Percentiles rank a stretch among this genome's conserved stretches.
phyloP scores from a whole-genome alignment of 2,888 invertebrate genomes.

The Leucophenga maculata region DNA sequence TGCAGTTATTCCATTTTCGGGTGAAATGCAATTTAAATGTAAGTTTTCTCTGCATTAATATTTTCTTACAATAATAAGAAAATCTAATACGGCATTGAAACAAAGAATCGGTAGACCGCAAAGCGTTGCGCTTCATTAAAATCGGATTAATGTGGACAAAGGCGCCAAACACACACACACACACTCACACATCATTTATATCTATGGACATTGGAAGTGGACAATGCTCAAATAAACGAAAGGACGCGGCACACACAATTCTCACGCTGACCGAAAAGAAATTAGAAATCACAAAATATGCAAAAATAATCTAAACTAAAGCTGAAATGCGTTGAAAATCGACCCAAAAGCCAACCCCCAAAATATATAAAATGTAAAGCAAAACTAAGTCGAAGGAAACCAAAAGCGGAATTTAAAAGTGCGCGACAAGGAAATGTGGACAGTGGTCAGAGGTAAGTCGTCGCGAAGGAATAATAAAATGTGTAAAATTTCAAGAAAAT shows the following conservation, averaged over 20 bases:
- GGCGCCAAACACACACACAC: constrained; percentile 27
- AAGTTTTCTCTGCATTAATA: too few relatives aligned
- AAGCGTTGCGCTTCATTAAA: constrained; percentile 71
- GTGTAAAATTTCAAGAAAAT: constrained; percentile 53
- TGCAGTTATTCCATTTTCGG: too few relatives aligned
- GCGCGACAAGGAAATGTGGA: constrained; percentile 30
- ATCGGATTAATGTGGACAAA: constrained; percentile 67
- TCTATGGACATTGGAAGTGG: neutral
- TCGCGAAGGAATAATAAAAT: constrained; percentile 37
- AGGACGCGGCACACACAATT: constrained; percentile 44
- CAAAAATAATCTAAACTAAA: constrained; percentile 48
- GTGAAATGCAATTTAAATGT: too few relatives aligned
- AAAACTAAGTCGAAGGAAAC: neutral
- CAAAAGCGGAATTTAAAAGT: constrained; percentile 17
- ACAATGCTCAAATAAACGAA: constrained; percentile 8
- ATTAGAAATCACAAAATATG: constrained; percentile 44
- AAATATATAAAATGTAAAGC: neutral
- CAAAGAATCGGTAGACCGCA: constrained; percentile 62
- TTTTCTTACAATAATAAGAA: constrained; percentile 6
- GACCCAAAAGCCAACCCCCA: constrained; percentile 53
- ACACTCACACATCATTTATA: neutral
- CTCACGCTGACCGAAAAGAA: constrained; percentile 62
- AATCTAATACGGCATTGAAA: constrained; percentile 34
- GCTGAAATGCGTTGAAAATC: constrained; percentile 55
- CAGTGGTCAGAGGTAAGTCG: constrained; percentile 46